Percentiles rank a stretch among this genome's conserved stretches.
These are phyloP conservation scores for Cerastis rubricosa DNA, from an alignment of 2,888 invertebrate species.

Conservation along the genomic window DNA sequence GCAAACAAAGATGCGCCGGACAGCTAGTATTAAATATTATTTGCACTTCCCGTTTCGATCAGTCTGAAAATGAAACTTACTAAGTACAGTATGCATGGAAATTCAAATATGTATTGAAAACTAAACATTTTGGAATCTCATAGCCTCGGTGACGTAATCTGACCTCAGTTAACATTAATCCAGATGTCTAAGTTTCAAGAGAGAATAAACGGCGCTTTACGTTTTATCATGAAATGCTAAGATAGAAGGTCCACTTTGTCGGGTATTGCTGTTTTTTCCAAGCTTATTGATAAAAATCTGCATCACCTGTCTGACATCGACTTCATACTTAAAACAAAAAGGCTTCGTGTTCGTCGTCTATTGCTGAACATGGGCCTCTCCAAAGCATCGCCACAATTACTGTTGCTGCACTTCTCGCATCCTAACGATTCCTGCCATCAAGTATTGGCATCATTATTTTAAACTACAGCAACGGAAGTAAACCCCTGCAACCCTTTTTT, in stretches of 20 bases:
- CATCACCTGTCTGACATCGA: neutral
- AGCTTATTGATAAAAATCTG: neutral
- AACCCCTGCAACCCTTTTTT: too few relatives aligned
- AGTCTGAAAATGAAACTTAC: neutral
- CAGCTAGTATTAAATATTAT: neutral
- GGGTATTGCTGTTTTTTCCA: neutral
- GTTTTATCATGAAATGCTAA: neutral
- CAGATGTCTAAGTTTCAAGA: slow-evolving; percentile 54
- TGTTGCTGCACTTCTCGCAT: neutral
- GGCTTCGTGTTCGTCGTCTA: neutral
- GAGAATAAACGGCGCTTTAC: slow-evolving; percentile 55
- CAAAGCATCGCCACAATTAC: neutral
- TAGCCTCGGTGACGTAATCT: slow-evolving; percentile 59
- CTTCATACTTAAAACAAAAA: neutral
- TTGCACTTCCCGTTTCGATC: neutral
- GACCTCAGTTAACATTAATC: slow-evolving; percentile 60
- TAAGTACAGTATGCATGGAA: slow-evolving; percentile 17
- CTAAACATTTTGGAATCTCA: slow-evolving; percentile 41
- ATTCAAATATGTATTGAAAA: slow-evolving; percentile 6
- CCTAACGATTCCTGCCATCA: neutral
- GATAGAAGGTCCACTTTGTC: slow-evolving; percentile 43
- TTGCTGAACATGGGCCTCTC: neutral
- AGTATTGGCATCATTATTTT: neutral
- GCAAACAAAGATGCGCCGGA: too few relatives aligned
- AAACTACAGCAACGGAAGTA: neutral